Evolutionary conservation across 2,113 vertebrate genomes (phyloP).

Genomic region (Thryonomys swinderianus): DNA sequence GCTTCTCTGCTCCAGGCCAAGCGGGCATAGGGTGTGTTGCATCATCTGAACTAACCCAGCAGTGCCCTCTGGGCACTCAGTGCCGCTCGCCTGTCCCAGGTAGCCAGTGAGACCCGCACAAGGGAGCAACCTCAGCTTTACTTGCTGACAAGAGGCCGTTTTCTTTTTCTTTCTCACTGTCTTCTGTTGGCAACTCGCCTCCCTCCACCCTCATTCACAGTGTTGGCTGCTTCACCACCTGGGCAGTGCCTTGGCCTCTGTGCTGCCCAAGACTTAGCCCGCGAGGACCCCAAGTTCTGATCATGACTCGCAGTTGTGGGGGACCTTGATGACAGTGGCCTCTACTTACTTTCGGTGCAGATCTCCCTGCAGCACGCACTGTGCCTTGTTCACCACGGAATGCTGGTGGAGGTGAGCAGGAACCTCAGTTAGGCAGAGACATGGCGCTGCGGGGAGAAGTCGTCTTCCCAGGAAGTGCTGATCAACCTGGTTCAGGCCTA

Average conservation of each 20-base stretch:
- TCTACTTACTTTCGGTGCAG: conserved; percentile 79
- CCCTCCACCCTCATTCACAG: background rate
- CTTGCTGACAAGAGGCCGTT: background rate
- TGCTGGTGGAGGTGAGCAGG: conserved; percentile 89
- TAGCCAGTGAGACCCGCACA: background rate
- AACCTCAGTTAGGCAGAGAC: conserved; percentile 89
- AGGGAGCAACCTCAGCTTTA: background rate
- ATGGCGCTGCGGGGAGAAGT: conserved; percentile 92
- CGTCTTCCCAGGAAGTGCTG: conserved; percentile 83
- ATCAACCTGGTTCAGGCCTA: conserved; percentile 92
- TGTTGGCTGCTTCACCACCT: background rate
- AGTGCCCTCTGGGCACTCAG: background rate
- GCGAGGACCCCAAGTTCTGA: fast-evolving
- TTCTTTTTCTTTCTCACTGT: background rate
- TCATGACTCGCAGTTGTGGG: background rate
- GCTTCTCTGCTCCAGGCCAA: background rate
- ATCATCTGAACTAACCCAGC: background rate
- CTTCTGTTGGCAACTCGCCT: background rate
- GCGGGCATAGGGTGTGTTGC: no score
- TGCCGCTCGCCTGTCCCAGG: background rate
- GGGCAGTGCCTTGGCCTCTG: background rate
- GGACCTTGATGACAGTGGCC: background rate
- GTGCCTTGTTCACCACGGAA: conserved; percentile 90
- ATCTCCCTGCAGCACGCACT: conserved; percentile 93
- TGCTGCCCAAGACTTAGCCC: background rate